These are phyloP conservation scores for Capitella teleta DNA, from an alignment of 1,140 invertebrate genomes.

Conservation along the genomic window DNA sequence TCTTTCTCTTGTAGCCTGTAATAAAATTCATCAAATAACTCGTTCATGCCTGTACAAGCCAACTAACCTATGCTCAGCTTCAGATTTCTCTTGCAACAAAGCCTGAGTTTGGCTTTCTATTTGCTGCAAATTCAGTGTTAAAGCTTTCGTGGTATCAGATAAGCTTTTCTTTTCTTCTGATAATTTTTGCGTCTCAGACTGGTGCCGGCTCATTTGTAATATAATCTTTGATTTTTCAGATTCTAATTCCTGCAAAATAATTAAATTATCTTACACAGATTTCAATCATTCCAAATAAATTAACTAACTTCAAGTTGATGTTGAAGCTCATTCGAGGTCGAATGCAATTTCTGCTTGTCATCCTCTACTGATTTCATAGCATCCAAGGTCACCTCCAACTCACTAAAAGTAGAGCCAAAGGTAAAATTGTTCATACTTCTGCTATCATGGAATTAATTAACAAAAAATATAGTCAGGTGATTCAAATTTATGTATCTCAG, in stretches of 20 bases:
- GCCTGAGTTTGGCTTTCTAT: constrained; percentile 7
- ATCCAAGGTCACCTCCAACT: constrained; percentile 3
- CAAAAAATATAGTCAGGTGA: background rate
- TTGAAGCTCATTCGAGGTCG: constrained; percentile 5
- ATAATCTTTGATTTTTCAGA: constrained; percentile 6
- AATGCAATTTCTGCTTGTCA: background rate
- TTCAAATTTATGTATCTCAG: background rate
- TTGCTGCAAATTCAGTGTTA: constrained; percentile 2
- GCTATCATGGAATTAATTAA: background rate
- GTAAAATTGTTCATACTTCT: background rate
- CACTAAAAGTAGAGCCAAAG: background rate
- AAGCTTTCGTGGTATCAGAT: constrained; percentile 3
- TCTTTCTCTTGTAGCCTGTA: constrained; percentile 9
- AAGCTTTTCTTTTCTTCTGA: constrained; percentile 5
- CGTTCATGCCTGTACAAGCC: background rate
- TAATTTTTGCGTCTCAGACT: background rate
- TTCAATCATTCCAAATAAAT: background rate
- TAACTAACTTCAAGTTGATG: constrained; percentile 1
- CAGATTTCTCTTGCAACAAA: constrained; percentile 8
- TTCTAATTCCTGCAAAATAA: constrained; percentile 8
- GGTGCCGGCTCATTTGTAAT: background rate
- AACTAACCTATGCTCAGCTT: constrained; percentile 7
- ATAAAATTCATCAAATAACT: background rate
- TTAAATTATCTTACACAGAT: background rate
- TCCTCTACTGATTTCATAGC: constrained; percentile 1